phyloP scores from a whole-genome alignment of 2,797 vertebrate genomes.

The Arnoldichthys spilopterus region DNA sequence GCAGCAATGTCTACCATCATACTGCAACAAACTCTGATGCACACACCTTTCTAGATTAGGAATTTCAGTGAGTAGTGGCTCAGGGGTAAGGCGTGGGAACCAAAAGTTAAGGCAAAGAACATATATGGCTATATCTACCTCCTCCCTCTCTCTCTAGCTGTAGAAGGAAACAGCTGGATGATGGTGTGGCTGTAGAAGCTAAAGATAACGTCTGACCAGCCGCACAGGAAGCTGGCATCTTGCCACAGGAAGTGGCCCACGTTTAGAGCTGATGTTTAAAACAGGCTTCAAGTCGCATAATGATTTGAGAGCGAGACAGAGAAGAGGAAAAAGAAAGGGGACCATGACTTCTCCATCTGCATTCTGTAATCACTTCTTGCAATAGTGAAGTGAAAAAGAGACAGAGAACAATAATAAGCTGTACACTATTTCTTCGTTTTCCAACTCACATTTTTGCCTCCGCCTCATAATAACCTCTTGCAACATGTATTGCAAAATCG shows the following conservation, averaged over 20 bases:
- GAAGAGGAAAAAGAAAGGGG: conserved; percentile 17
- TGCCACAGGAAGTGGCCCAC: conserved; percentile 72
- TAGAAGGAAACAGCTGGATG: conserved; percentile 77
- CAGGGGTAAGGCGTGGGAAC: neutral
- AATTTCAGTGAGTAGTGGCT: neutral
- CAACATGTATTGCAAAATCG: conserved; percentile 53
- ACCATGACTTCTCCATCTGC: neutral
- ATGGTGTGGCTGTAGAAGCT: conserved; percentile 50
- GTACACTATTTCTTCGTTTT: conserved; percentile 27
- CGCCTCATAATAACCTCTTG: conserved; percentile 33
- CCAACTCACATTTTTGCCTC: conserved; percentile 14
- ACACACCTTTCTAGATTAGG: neutral
- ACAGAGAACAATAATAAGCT: conserved; percentile 10
- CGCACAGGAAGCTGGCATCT: conserved; percentile 71
- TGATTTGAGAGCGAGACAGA: conserved; percentile 3
- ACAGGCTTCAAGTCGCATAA: conserved; percentile 51
- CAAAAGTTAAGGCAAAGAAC: conserved; percentile 4
- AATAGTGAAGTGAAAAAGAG: conserved; percentile 10
- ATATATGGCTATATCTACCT: neutral
- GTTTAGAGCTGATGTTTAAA: conserved; percentile 59
- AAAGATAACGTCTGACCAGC: conserved; percentile 74
- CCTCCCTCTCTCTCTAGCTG: conserved; percentile 37
- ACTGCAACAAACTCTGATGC: neutral
- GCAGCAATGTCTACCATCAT: neutral
- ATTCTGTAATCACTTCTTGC: neutral